Conservation (phyloP, 2,113 vertebrate species). For the Pongo abelii region DNA sequence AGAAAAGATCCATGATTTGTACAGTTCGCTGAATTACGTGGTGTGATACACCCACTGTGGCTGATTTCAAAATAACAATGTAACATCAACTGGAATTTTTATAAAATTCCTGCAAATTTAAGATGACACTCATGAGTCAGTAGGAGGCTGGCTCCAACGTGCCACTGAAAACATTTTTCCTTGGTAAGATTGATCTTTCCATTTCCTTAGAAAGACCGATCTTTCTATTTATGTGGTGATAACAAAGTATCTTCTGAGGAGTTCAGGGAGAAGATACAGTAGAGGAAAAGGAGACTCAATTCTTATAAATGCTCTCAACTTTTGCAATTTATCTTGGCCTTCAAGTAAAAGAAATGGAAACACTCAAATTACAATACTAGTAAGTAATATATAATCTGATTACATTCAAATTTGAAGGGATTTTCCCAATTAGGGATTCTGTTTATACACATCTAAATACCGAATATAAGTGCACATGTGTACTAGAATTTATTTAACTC, state of each 20-base stretch:
- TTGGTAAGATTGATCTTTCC: not conserved
- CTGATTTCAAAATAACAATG: not conserved
- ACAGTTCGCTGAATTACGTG: not conserved
- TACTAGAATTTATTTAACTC: not conserved
- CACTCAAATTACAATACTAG: not conserved
- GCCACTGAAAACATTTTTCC: not conserved
- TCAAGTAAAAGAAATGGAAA: not conserved
- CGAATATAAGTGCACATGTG: not conserved
- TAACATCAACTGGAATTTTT: not conserved
- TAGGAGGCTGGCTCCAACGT: not conserved
- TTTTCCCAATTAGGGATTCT: not conserved
- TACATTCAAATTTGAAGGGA: not conserved
- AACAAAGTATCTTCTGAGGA: not conserved
- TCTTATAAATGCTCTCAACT: not conserved
- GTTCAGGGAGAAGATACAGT: not conserved
- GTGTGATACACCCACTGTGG: not conserved
- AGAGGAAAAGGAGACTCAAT: not conserved
- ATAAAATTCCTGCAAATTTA: not conserved
- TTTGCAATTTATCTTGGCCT: not conserved
- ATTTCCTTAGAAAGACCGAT: not conserved
- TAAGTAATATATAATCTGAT: not conserved
- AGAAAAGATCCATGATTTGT: not conserved
- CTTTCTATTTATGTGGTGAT: not conserved
- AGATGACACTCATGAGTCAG: not conserved
- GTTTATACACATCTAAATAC: not conserved